Evolutionary conservation across 2,888 invertebrate genomes (phyloP).

Genomic region (Sturmia bella): DNA sequence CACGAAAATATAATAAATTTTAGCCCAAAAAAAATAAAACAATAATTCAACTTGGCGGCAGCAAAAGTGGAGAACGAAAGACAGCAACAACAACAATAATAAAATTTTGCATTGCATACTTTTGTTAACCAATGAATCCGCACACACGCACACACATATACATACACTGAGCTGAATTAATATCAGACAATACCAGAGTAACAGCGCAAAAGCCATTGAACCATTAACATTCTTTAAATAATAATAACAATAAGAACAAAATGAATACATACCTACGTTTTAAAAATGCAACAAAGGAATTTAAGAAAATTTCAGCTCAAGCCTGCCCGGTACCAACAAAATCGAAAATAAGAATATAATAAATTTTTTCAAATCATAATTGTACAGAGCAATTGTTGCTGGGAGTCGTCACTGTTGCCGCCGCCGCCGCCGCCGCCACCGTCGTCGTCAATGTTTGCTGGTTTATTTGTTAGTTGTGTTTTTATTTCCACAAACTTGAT

Average conservation of each 20-base stretch:
- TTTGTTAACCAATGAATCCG: slow-evolving; percentile 41
- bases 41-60: slow-evolving; percentile 73
- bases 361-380: slow-evolving; percentile 47
- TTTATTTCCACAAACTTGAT: slow-evolving; percentile 46
- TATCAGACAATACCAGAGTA: slow-evolving; percentile 46
- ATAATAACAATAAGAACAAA: slow-evolving; percentile 1
- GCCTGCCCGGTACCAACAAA: neutral
- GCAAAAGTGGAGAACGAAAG: slow-evolving; percentile 38
- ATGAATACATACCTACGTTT: neutral
- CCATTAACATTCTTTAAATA: slow-evolving; percentile 53
- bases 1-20: slow-evolving; percentile 73
- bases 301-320: slow-evolving; percentile 49
- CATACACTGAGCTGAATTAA: slow-evolving; percentile 44
- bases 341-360: slow-evolving; percentile 17
- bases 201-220: slow-evolving; percentile 59
- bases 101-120: slow-evolving; percentile 55
- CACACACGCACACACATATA: too few relatives aligned
- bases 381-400: slow-evolving; percentile 55
- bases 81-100: slow-evolving; percentile 25
- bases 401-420: slow-evolving; percentile 36
- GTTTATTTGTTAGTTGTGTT: slow-evolving; percentile 21
- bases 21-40: slow-evolving; percentile 74
- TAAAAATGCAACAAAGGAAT: slow-evolving; percentile 49
- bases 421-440: too few relatives aligned
- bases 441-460: slow-evolving; percentile 12